Percentiles rank a stretch among this genome's conserved stretches.
These are phyloP conservation scores for Pelobates cultripes DNA, from an alignment of 2,797 vertebrate genomes.

Conservation along the genomic window DNA sequence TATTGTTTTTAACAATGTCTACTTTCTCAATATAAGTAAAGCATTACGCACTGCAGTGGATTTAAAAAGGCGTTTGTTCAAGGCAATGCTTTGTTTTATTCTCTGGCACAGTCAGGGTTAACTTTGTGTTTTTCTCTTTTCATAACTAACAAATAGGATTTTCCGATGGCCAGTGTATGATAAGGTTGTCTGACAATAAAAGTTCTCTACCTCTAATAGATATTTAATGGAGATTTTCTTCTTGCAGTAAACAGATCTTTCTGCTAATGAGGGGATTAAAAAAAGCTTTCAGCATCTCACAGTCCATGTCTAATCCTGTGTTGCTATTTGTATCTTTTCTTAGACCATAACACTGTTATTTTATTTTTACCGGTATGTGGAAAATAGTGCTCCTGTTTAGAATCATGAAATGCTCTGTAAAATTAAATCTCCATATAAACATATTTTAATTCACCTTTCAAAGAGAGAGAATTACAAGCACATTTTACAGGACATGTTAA, in stretches of 20 bases:
- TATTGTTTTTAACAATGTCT: no score
- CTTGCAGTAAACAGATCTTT: slow-evolving; percentile 37
- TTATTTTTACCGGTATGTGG: no score
- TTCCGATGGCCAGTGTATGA: slow-evolving; percentile 11
- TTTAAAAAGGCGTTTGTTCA: no score
- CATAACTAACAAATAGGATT: not conserved
- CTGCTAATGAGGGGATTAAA: slow-evolving; percentile 16
- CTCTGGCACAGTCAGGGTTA: not conserved
- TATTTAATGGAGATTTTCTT: slow-evolving; percentile 34
- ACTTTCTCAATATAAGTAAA: no score
- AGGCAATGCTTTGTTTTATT: not conserved
- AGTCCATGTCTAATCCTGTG: slow-evolving; percentile 16
- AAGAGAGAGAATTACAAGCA: no score
- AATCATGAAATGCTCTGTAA: no score
- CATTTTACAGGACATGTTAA: no score
- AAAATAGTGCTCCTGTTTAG: no score
- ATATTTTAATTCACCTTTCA: no score
- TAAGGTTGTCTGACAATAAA: not conserved
- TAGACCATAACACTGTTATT: not conserved
- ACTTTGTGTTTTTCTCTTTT: not conserved
- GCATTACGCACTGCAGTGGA: no score
- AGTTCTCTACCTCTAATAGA: not conserved
- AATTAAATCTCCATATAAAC: no score
- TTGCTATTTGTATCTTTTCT: not conserved
- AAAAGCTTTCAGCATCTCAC: slow-evolving; percentile 26